A percentile compares a stretch with the other conserved stretches of the same genome.
Evolutionary conservation across 2,888 invertebrate species (phyloP).

Genomic region (Luperina testacea): DNA sequence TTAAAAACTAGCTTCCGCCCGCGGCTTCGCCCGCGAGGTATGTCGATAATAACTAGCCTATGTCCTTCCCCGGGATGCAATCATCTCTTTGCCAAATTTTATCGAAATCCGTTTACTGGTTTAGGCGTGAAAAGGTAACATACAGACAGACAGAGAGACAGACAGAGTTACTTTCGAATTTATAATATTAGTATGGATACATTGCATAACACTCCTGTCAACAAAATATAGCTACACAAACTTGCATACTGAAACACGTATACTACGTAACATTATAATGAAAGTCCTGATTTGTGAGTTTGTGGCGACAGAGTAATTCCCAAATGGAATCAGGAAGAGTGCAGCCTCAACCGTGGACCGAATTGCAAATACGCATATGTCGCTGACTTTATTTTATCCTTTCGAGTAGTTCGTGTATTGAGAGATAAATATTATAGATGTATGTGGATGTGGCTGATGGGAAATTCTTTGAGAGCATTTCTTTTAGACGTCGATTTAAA

Average conservation of each 20-base stretch:
- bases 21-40: no score
- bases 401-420: slow-evolving; percentile 62
- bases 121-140: no score
- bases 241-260: slow-evolving; percentile 33
- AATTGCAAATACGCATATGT: slow-evolving; percentile 88
- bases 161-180: no score
- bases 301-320: slow-evolving; percentile 87
- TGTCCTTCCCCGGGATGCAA: no score
- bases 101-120: no score
- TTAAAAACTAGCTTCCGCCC: background rate
- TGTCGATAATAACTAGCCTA: no score
- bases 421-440: slow-evolving; percentile 58
- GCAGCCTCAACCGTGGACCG: slow-evolving; percentile 84
- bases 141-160: no score
- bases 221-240: slow-evolving; percentile 11
- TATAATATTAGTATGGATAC: background rate
- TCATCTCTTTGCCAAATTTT: no score
- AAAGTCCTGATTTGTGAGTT: slow-evolving; percentile 88
- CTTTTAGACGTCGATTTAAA: background rate
- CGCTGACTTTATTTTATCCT: slow-evolving; percentile 81
- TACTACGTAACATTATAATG: slow-evolving; percentile 75
- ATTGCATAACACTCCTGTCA: background rate
- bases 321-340: slow-evolving; percentile 90
- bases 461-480: slow-evolving; percentile 32
- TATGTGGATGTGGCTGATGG: slow-evolving; percentile 28